phyloP scores from a whole-genome alignment of 2,888 invertebrate species.

The Dorcus hopei region DNA sequence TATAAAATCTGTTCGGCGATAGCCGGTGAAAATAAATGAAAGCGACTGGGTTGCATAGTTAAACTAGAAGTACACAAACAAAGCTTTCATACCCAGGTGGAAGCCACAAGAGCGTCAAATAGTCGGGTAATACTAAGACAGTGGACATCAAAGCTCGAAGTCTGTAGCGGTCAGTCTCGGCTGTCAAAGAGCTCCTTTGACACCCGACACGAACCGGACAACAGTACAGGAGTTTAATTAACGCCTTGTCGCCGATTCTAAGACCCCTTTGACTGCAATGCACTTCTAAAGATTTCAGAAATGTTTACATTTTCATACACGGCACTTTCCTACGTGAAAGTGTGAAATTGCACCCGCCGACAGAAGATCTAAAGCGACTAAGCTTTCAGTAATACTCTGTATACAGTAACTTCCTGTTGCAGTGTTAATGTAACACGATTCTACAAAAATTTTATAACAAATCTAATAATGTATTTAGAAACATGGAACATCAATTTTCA shows the following conservation, averaged over 20 bases:
- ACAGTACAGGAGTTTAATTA: slow-evolving; percentile 27
- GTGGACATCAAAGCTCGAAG: slow-evolving; percentile 46
- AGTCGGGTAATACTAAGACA: slow-evolving; percentile 49
- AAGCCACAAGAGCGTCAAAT: slow-evolving; percentile 50
- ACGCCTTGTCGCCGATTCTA: slow-evolving; percentile 19
- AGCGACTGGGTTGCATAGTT: neutral
- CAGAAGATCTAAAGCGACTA: no score
- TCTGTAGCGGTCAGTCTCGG: slow-evolving; percentile 43
- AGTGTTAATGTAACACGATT: no score
- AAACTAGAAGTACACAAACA: slow-evolving; percentile 20
- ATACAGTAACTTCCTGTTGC: no score
- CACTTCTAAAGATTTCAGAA: slow-evolving; percentile 33
- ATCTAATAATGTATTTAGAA: no score
- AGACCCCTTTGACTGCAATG: slow-evolving; percentile 26
- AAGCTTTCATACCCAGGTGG: slow-evolving; percentile 45
- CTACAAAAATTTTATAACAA: no score
- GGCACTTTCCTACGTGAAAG: neutral
- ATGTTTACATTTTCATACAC: slow-evolving; percentile 24
- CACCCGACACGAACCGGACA: slow-evolving; percentile 47
- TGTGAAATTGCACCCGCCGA: no score
- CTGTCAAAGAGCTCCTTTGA: slow-evolving; percentile 49
- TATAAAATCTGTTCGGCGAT: no score
- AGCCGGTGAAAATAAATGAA: neutral
- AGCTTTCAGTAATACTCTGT: no score
- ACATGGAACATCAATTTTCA: no score